Conservation (phyloP, 2,113 vertebrate species). For the Phrynosoma blainvillii region DNA sequence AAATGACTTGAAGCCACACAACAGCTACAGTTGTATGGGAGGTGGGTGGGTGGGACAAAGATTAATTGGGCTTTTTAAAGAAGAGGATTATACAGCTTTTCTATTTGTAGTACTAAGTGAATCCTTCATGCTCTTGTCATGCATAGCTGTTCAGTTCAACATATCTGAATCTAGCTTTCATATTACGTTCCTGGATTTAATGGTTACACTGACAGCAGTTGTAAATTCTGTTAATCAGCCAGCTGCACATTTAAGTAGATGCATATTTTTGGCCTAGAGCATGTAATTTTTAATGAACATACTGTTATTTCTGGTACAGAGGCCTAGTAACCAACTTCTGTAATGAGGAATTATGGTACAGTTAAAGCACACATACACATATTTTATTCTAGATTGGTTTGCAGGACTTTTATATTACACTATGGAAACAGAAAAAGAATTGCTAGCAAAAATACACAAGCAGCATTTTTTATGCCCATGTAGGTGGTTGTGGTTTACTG, state of each 20-base stretch:
- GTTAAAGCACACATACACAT: neutral
- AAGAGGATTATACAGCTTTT: neutral
- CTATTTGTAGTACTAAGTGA: neutral
- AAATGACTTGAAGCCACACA: too few relatives aligned
- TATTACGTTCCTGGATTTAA: conserved; percentile 5
- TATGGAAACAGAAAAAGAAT: neutral
- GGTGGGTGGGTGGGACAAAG: neutral
- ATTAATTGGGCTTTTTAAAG: neutral
- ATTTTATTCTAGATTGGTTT: too few relatives aligned
- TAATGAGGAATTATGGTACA: neutral
- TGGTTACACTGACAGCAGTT: neutral
- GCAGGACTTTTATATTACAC: neutral
- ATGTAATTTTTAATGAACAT: neutral
- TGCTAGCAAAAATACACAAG: neutral
- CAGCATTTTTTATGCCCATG: neutral
- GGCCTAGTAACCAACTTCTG: neutral
- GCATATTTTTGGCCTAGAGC: neutral
- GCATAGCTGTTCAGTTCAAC: neutral
- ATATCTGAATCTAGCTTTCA: neutral
- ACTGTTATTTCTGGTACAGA: neutral
- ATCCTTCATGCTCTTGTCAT: neutral
- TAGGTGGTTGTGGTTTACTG: neutral
- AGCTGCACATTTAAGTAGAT: conserved; percentile 10
- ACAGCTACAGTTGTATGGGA: too few relatives aligned
- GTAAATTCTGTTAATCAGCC: conserved; percentile 30